A percentile compares a stretch with the other conserved stretches of the same genome.
These are phyloP conservation scores for Musca vetustissima DNA, from an alignment of 1,140 invertebrate genomes.

Conservation along the genomic window DNA sequence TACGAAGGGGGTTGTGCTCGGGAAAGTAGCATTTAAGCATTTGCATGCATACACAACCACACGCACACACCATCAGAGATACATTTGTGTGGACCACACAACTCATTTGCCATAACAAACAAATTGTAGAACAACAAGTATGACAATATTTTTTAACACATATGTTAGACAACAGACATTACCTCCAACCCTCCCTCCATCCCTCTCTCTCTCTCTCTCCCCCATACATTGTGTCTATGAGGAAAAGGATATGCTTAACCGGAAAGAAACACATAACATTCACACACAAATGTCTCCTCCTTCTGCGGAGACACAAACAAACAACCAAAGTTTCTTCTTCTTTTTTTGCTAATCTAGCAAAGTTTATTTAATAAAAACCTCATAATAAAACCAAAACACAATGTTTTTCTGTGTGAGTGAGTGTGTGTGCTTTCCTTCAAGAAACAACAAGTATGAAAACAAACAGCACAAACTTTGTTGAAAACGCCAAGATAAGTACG, in stretches of 20 bases:
- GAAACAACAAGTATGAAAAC: no score
- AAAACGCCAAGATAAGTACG: neutral
- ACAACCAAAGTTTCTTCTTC: neutral
- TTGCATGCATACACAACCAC: neutral
- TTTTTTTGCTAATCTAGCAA: slow-evolving; percentile 15
- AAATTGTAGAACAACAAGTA: neutral
- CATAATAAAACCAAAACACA: slow-evolving; percentile 11
- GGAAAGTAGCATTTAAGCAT: no score
- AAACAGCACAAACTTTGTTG: no score
- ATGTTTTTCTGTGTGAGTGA: neutral
- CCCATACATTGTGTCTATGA: no score
- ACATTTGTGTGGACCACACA: neutral
- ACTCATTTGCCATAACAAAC: neutral
- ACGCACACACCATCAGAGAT: neutral
- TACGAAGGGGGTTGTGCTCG: neutral
- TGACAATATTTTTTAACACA: neutral
- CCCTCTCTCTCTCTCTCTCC: no score
- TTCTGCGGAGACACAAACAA: no score
- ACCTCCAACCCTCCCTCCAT: no score
- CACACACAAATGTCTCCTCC: no score
- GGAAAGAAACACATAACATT: neutral
- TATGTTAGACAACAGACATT: no score
- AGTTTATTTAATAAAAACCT: slow-evolving; percentile 22
- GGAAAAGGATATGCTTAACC: neutral
- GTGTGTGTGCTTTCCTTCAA: no score